Percentiles rank a stretch among this genome's conserved stretches.
Conservation (phyloP, 2,113 vertebrate genomes). For the Coregonus clupeaformis region DNA sequence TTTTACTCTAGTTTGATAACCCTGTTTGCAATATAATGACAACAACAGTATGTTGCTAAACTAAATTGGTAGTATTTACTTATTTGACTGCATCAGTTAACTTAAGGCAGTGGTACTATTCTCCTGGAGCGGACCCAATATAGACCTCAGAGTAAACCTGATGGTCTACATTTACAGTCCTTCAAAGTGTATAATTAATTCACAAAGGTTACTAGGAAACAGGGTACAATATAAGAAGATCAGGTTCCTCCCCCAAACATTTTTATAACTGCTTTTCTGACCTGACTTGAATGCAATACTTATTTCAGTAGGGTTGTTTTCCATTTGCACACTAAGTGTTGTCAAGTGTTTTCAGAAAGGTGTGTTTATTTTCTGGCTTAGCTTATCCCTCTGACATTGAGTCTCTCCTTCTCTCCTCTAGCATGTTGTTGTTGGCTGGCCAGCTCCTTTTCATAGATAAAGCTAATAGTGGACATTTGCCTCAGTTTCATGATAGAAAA, state of each 20-base stretch:
- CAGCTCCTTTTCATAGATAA: slow-evolving; percentile 71
- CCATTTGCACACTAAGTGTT: not conserved
- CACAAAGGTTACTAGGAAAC: not conserved
- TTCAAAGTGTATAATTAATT: not conserved
- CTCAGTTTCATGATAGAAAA: slow-evolving; percentile 71
- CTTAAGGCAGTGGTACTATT: no score
- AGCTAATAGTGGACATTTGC: slow-evolving; percentile 71
- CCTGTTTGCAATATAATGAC: not conserved
- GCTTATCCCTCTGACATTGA: slow-evolving; percentile 57
- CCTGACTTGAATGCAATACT: not conserved
- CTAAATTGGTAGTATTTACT: not conserved
- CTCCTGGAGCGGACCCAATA: not conserved
- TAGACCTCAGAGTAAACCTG: not conserved
- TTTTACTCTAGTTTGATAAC: not conserved
- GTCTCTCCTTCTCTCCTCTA: slow-evolving; percentile 51
- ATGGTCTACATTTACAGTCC: not conserved
- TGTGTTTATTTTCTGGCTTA: slow-evolving; percentile 63
- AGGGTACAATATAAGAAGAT: not conserved
- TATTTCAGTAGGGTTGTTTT: not conserved
- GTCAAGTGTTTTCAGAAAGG: slow-evolving; percentile 65
- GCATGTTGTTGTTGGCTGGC: slow-evolving; percentile 44
- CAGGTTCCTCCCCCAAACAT: not conserved
- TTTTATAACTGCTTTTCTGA: not conserved
- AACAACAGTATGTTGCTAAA: not conserved
- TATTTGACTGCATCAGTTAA: no score